Conservation (phyloP, 2,113 vertebrate genomes). For the Labrus mixtus region DNA sequence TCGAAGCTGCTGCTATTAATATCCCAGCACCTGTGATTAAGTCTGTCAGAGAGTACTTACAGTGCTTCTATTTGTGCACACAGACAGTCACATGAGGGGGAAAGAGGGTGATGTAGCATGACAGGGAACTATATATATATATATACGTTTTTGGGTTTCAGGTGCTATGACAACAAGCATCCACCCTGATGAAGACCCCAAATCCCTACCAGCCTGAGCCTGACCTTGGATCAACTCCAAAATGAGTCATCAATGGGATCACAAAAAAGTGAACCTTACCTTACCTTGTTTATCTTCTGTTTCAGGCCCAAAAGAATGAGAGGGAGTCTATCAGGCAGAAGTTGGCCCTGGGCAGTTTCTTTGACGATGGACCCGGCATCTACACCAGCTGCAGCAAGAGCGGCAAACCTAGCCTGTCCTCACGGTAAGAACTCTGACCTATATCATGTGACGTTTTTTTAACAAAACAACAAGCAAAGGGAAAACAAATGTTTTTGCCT, state of each 20-base stretch:
- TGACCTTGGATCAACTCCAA: background rate
- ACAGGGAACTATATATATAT: constrained; percentile 18
- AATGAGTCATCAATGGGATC: background rate
- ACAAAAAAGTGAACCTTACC: background rate
- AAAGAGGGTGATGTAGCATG: constrained; percentile 1
- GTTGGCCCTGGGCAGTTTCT: constrained; percentile 98
- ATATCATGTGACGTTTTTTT: background rate
- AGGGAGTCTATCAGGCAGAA: constrained; percentile 99
- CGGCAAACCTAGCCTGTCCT: constrained; percentile 98
- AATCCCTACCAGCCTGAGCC: background rate
- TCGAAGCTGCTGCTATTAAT: constrained; percentile 37
- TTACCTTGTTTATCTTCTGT: constrained; percentile 11
- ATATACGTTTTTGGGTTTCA: constrained; percentile 3
- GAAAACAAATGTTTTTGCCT: no score
- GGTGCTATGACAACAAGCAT: constrained; percentile 12
- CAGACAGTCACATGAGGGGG: background rate
- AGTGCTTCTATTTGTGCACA: constrained; percentile 15
- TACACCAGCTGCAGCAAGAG: constrained; percentile 99
- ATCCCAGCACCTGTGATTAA: background rate
- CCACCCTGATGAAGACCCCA: background rate
- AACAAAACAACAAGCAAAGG: no score
- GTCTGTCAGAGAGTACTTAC: constrained; percentile 9
- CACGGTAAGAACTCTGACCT: constrained; percentile 85
- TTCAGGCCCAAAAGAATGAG: constrained; percentile 99
- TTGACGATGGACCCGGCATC: constrained; percentile 97